phyloP scores from a whole-genome alignment of 2,797 vertebrate genomes.

The Labroides dimidiatus region DNA sequence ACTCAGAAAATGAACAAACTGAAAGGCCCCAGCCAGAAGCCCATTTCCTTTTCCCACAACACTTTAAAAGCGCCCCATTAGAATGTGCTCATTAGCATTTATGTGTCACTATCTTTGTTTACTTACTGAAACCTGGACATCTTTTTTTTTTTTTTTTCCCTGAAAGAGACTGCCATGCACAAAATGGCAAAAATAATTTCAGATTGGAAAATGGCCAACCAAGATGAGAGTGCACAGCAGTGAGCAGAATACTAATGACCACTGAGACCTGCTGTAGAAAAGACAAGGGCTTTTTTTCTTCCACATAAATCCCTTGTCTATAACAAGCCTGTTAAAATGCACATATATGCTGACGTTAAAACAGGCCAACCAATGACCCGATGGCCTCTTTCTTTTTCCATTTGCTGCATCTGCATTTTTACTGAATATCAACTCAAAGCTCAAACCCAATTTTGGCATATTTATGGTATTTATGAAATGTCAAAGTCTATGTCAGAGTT shows the following conservation, averaged over 20 bases:
- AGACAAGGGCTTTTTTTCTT: conserved; percentile 7
- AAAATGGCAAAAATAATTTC: conserved; percentile 26
- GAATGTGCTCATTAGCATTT: conserved; percentile 31
- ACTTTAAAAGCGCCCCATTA: conserved; percentile 1
- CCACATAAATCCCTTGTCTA: conserved; percentile 15
- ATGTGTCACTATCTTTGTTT: conserved; percentile 22
- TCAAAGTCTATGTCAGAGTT: no score
- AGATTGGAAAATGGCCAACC: conserved; percentile 31
- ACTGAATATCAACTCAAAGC: conserved; percentile 14
- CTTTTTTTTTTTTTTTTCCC: conserved; percentile 28
- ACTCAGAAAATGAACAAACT: conserved; percentile 3
- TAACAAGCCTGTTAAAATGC: conserved; percentile 24
- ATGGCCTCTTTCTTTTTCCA: conserved; percentile 2
- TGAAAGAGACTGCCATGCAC: conserved; percentile 12
- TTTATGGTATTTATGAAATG: no score
- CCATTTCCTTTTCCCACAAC: conserved; percentile 1
- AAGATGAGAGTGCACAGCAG: conserved; percentile 12
- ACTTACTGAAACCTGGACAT: conserved; percentile 32
- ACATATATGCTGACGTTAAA: conserved; percentile 11
- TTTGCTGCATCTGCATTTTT: conserved; percentile 13
- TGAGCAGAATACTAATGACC: conserved; percentile 41
- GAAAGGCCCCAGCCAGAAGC: conserved; percentile 20
- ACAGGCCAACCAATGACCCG: not conserved
- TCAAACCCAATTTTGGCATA: not conserved
- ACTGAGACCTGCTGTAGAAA: not conserved